Conservation (phyloP, 2,797 vertebrate genomes). For the Pyrocephalus nanus region DNA sequence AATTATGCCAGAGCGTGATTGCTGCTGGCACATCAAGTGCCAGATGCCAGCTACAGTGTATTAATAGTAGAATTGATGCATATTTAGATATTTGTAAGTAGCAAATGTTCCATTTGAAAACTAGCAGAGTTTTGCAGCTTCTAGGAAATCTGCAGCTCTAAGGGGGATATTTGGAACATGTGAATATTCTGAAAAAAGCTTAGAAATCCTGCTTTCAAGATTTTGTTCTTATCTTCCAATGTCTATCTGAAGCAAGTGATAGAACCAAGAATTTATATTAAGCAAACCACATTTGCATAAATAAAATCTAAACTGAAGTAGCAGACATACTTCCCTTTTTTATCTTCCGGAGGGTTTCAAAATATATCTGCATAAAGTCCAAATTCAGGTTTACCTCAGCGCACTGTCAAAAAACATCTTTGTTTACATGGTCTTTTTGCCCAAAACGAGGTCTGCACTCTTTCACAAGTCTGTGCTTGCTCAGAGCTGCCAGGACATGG, state of each 20-base stretch:
- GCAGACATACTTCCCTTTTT: background rate
- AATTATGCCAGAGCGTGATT: background rate
- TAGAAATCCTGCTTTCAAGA: background rate
- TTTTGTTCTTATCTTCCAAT: background rate
- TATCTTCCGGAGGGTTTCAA: background rate
- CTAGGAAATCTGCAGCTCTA: slow-evolving; percentile 23
- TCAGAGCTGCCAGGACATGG: background rate
- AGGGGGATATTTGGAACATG: background rate
- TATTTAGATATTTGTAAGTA: slow-evolving; percentile 62
- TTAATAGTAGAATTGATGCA: slow-evolving; percentile 56
- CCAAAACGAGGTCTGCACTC: background rate
- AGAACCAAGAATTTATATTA: background rate
- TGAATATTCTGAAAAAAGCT: background rate
- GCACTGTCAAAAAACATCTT: background rate
- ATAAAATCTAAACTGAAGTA: background rate
- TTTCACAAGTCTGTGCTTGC: background rate
- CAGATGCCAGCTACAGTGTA: slow-evolving; percentile 37
- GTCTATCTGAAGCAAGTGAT: background rate
- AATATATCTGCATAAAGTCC: background rate
- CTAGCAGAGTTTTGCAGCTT: slow-evolving; percentile 32
- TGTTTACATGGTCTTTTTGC: background rate
- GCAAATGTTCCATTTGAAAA: slow-evolving; percentile 48
- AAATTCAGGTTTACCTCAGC: background rate
- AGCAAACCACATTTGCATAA: background rate
- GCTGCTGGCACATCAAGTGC: slow-evolving; percentile 30